A percentile compares a stretch with the other conserved stretches of the same genome.
phyloP scores from a whole-genome alignment of 2,797 vertebrate species.

The Toxotes lorentzi region DNA sequence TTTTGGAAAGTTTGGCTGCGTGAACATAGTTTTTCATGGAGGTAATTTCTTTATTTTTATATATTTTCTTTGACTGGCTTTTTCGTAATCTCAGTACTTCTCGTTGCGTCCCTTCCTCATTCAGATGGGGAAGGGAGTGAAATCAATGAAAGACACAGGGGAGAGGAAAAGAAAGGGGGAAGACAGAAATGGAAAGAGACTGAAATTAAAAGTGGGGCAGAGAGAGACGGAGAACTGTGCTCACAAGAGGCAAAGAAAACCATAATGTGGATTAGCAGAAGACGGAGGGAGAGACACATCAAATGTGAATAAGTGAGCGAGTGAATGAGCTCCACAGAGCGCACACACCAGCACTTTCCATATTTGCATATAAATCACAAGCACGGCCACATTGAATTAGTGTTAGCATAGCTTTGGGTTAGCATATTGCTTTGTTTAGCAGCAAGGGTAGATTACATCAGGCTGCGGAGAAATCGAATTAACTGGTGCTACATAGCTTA shows the following conservation, averaged over 20 bases:
- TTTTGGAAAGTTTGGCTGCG: no score
- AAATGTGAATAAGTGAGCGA: constrained; percentile 14
- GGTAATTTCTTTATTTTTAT: no score
- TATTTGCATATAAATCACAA: constrained; percentile 70
- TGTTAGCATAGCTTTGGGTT: constrained; percentile 54
- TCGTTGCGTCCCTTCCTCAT: no score
- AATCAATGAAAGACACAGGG: neutral
- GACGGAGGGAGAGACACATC: neutral
- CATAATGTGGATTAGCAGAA: constrained; percentile 7
- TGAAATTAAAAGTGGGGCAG: neutral
- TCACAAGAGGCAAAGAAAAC: neutral
- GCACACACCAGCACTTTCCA: constrained; percentile 9
- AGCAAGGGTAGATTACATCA: constrained; percentile 45
- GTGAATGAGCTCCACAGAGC: neutral
- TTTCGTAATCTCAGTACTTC: no score
- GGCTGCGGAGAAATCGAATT: constrained; percentile 56
- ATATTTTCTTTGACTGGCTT: no score
- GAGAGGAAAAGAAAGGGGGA: neutral
- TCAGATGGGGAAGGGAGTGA: neutral
- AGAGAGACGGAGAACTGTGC: neutral
- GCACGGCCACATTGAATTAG: constrained; percentile 57
- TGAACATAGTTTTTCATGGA: no score
- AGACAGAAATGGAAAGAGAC: neutral
- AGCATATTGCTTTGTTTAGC: constrained; percentile 30
- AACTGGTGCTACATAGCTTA: constrained; percentile 23